Evolutionary conservation across 2,888 invertebrate genomes (phyloP), one percentile per base, ranked within the genome.

Genomic region (Tolmerus cingulatus): DNA sequence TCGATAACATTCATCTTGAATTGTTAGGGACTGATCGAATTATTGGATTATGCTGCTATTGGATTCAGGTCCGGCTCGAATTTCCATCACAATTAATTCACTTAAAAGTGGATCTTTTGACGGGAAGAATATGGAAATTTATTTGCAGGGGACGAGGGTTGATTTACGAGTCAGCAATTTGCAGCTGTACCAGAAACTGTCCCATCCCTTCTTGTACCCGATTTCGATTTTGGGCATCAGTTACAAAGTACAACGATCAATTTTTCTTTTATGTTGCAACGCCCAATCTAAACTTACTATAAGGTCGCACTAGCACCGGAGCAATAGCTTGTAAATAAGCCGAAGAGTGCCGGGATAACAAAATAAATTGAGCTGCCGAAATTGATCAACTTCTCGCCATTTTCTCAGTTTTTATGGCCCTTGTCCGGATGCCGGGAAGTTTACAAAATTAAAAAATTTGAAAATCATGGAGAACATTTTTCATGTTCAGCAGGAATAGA

Each of bases 1-100:
- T 86, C 86, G 77, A 86, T 86, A 86, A 77, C 86, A 77, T 86
- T 86, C 76, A 76, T 82, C 82, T 82, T 82, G 82, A 74, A 86
- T 77, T 86, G 77, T 86, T 86, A 86, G 86, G 86, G 74, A 76
- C 74, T 76, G 76, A 74, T 76, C 74, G 74, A 86, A 51, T 76
- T 86, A 86, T 74, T 86, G 55, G 76, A 86, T 86, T 86, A 86
- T 77, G 55, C 55, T 16, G 55, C 51, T 86, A 86, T 77, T 86
- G 76, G 77, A 77, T 77, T 86, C 51, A 77, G 76, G 76, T 86
- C 77, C 86, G 55, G 86, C 76, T 86, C 74, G 37, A 86, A 86
- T 86, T 76, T 82, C 82, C 82, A 82, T 82, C 82, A 82, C 82
- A 82, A 82, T 82, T 82, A 82, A 82, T 82, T 82, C 82, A 57